Percentiles rank a stretch among this genome's conserved stretches.
Conservation (phyloP, 2,888 invertebrate species). For the Holacanthella duospinosa region DNA sequence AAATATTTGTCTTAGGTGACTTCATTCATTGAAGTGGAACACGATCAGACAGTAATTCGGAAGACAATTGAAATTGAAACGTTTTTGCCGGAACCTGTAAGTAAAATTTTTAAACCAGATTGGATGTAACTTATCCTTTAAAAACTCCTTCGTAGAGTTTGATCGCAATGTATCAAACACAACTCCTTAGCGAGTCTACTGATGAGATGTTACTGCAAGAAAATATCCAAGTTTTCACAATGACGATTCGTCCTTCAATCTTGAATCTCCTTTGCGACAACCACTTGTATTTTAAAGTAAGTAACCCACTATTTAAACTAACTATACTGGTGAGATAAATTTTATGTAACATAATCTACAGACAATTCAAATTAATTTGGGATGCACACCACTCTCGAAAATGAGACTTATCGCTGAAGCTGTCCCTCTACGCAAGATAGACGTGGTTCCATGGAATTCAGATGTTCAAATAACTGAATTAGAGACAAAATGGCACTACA, state of each 20-base stretch:
- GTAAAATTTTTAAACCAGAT: too few relatives aligned
- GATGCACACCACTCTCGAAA: conserved; percentile 27
- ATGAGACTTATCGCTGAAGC: conserved; percentile 25
- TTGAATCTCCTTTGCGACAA: conserved; percentile 26
- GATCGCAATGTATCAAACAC: too few relatives aligned
- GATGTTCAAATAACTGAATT: neutral
- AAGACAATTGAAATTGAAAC: conserved; percentile 32
- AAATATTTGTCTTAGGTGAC: too few relatives aligned
- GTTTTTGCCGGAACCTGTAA: conserved; percentile 22
- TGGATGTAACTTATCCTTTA: too few relatives aligned
- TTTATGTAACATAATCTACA: neutral
- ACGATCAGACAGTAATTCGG: conserved; percentile 24
- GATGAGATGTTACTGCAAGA: conserved; percentile 20
- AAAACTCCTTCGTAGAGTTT: too few relatives aligned
- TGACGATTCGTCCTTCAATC: conserved; percentile 31
- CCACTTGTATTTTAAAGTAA: conserved; percentile 24
- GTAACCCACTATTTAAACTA: neutral
- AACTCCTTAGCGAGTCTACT: too few relatives aligned
- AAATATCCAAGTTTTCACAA: conserved; percentile 22
- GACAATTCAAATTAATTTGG: conserved; percentile 30
- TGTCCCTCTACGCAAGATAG: conserved; percentile 14
- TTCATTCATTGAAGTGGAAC: conserved; percentile 13
- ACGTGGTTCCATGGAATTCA: neutral
- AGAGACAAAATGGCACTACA: neutral
- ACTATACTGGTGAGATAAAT: neutral